A percentile compares a stretch with the other conserved stretches of the same genome.
Conservation (phyloP, 1,140 invertebrate genomes). For the Neotoxoptera formosana region DNA sequence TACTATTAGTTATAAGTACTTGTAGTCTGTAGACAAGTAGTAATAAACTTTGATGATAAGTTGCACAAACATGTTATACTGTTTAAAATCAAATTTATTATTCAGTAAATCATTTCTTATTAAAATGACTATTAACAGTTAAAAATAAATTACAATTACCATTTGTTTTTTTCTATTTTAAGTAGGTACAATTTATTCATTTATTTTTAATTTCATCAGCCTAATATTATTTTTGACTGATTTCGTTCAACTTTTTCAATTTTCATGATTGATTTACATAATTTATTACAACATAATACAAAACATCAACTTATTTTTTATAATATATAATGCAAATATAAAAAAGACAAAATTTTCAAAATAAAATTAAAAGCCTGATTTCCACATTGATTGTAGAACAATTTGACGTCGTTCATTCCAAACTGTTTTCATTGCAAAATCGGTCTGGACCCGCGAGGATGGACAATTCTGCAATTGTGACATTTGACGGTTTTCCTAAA, state of each 20-base stretch:
- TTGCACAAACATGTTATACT: not conserved
- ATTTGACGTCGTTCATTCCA: not conserved
- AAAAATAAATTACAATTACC: not conserved
- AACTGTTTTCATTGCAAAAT: conserved; percentile 13
- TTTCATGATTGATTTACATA: not conserved
- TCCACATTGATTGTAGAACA: conserved; percentile 39
- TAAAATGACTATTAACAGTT: not conserved
- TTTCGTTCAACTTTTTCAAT: not conserved
- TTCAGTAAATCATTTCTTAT: not conserved
- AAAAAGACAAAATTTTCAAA: not conserved
- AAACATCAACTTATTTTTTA: not conserved
- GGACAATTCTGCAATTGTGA: conserved; percentile 40
- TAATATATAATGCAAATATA: not conserved
- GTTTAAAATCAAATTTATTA: not conserved
- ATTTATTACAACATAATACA: not conserved
- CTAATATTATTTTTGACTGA: not conserved
- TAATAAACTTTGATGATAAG: not conserved
- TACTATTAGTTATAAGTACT: not conserved
- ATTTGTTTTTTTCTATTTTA: not conserved
- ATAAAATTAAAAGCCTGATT: not conserved
- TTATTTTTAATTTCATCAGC: not conserved
- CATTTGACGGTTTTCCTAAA: not conserved
- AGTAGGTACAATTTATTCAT: not conserved
- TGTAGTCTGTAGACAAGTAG: not conserved
- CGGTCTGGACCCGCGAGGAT: conserved; percentile 38